phyloP scores from a whole-genome alignment of 92 coral and sea anemone genomes.

The Galaxea fascicularis region DNA sequence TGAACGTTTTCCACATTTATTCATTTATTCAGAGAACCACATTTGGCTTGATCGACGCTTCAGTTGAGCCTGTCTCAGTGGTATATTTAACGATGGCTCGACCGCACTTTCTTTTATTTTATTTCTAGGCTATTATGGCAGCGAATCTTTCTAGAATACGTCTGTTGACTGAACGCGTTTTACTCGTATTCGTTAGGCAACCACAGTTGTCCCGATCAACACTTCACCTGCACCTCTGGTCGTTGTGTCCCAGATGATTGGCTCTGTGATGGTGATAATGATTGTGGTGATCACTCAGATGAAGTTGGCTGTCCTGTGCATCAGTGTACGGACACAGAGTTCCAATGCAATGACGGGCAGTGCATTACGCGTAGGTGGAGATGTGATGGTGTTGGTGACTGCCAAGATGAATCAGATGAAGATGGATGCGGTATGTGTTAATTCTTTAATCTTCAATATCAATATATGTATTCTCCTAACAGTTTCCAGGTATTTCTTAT shows the following conservation, averaged over 20 bases:
- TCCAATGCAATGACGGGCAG: constrained; percentile 64
- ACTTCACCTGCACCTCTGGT: constrained; percentile 77
- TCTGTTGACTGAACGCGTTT: background rate
- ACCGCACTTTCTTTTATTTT: too few species aligned
- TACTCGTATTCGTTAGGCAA: constrained; percentile 22
- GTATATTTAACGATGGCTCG: too few species aligned
- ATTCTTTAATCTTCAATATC: background rate
- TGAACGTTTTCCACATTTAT: background rate
- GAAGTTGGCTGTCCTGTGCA: constrained; percentile 73
- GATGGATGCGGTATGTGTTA: constrained; percentile 81
- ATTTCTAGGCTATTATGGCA: too few species aligned
- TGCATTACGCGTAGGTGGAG: constrained; percentile 64
- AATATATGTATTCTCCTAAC: too few species aligned
- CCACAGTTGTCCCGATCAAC: constrained; percentile 52
- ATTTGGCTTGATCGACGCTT: constrained; percentile 67
- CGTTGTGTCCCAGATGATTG: constrained; percentile 82
- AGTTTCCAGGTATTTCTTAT: too few species aligned
- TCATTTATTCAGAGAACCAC: constrained; percentile 45
- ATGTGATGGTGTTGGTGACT: constrained; percentile 89
- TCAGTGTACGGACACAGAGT: constrained; percentile 67
- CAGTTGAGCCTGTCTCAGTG: constrained; percentile 68
- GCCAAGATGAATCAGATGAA: constrained; percentile 84
- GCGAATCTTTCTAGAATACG: too few species aligned
- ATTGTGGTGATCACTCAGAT: constrained; percentile 94
- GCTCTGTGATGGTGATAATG: constrained; percentile 88